Evolutionary conservation across 2,888 invertebrate genomes (phyloP), one percentile per base, ranked within the genome.

Genomic region (Miltochrista miniata): DNA sequence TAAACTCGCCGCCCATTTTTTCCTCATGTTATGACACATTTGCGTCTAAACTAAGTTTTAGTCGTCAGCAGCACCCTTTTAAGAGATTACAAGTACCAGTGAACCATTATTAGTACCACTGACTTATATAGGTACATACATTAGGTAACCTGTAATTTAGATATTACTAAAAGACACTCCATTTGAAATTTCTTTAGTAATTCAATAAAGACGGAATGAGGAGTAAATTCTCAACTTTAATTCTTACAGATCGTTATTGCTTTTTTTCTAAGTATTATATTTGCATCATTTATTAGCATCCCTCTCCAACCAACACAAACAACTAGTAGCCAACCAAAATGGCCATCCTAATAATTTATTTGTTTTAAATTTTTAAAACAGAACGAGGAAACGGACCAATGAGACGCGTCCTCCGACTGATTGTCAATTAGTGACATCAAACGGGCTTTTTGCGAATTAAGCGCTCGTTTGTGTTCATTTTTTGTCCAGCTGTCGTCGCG

Each of bases 391-490:
- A 76, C 81, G 72, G 76, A 76, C 87, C 90, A 90, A 90, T 90
- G 90, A 86, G 85, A 88, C 90, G 84, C 90, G 84, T 85, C 91
- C 90, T 77, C 82, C 81, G 80, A 72, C 83, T 91, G 91, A 92
- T 90, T 90, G 92, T 91, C 92, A 92, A 92, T 92, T 92, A 92
- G 90, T 81, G 83, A 92, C 90, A 90, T 91, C 92, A 92, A 92
- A 91, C 90, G 91, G 87, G 86, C 90, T 92, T 90, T 91, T 90
- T 91, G 89, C 91, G 89, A 92, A 92, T 91, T 90, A 90, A 89
- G 85, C 88, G 87, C 74, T 74, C 83, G 88, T 83, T 87, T 87
- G 82, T 87, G 84, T 88, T 89, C 87, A 87, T 84, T 90, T 90
- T 90, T 90, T 89, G 87, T 85, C 83, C 87, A 63, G 72, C 77